Conservation (phyloP, 2,797 vertebrate genomes). For the Smutsia temminckii region DNA sequence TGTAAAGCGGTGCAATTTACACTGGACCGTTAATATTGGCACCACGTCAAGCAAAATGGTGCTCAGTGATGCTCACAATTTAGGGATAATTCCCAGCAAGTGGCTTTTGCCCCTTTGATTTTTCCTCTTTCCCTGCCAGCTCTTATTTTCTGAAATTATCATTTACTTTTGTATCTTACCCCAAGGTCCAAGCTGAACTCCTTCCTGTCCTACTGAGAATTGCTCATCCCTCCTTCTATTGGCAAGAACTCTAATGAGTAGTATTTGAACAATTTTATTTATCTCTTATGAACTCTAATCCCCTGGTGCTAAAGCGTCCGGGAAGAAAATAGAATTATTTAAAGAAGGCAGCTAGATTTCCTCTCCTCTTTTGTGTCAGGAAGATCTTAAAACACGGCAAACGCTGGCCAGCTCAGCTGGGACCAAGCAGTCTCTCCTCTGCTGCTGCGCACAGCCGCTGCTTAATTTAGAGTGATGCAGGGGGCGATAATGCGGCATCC, state of each 20-base stretch:
- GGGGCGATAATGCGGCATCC: conserved; percentile 72
- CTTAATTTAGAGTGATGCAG: conserved; percentile 79
- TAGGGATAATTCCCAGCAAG: neutral
- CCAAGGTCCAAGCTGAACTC: neutral
- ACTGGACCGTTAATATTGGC: rapidly evolving
- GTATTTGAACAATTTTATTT: neutral
- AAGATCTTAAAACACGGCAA: neutral
- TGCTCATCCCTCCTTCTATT: neutral
- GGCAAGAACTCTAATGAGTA: neutral
- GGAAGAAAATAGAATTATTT: conserved; percentile 17
- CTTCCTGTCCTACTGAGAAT: neutral
- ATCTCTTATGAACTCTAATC: neutral
- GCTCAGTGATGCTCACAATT: rapidly evolving
- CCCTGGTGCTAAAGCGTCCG: neutral
- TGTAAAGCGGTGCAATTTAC: rapidly evolving
- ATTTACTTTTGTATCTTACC: neutral
- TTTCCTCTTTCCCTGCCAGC: neutral
- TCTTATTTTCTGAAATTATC: neutral
- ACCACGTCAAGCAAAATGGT: rapidly evolving
- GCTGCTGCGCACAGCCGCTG: neutral
- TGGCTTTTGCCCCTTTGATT: neutral
- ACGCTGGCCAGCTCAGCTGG: neutral
- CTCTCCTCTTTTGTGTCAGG: neutral
- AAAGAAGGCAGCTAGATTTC: neutral
- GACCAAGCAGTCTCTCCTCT: neutral